Evolutionary conservation across 2,888 invertebrate genomes (phyloP), one percentile per base, ranked within the genome.

Genomic region (Zeuzera pyrina): DNA sequence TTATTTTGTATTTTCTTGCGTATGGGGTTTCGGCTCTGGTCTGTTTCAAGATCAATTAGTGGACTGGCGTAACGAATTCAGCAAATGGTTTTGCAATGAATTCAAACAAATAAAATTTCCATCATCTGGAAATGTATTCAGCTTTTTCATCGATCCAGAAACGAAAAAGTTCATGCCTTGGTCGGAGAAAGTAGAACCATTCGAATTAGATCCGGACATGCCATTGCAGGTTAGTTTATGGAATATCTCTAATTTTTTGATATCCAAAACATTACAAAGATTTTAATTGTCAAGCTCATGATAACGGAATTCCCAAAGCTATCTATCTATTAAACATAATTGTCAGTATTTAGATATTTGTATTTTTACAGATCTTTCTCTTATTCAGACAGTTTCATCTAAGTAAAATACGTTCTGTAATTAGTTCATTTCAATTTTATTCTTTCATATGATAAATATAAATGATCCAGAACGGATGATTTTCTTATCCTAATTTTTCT

Each of bases 11-110:
- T 97, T 97, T 63, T 89, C 91, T 15, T 86, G 91, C 33, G 87
- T 97, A 13, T 97, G 97, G 97, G 94, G 96, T 0, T 98, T 97
- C 58, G 97, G 97, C 1, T 95, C 97, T 0, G 89, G 91, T 0
- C 86, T 94, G 35, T 96, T 94, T 69, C 95, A 95, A 85, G 97
- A 97, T 78, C 91, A 95, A 84, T 79, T 95, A 24, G 86, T 92
- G 2, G 97, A 97, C 64, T 94, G 96, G 90, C 88, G 97, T 25
- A 91, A 91, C 47, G 97, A 97, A 60, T 97, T 97, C 66, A 94
- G 92, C 58, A 97, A 95, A 68, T 97, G 97, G 97, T 98, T 95
- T 87, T 84, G 88, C 12, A 92, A 91, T 43, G 97, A 97, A 73
- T 97, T 96, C 67, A 97, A 95, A 71, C 86, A 91, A 0, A 88